Evolutionary conservation across 2,888 invertebrate genomes (phyloP), one percentile per base, ranked within the genome.

Genomic region (Tyria jacobaeae): DNA sequence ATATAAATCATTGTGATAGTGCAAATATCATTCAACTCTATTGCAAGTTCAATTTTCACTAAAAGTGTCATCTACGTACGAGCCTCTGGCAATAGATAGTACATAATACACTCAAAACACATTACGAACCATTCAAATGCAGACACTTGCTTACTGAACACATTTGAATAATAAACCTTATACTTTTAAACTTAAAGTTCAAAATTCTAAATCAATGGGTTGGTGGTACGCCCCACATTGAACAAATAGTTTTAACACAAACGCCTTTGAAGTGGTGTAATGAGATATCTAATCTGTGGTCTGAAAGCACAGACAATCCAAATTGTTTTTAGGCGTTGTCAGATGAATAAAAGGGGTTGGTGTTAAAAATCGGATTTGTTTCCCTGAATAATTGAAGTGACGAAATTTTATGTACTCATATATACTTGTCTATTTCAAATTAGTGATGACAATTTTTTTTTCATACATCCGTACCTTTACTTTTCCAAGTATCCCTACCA

Each of bases 261-360:
- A 61, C 55, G 66, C 80, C 85, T 87, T 87, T 87, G 87, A 87
- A 83, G 81, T 79, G 60, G 59, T 62, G 70, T 82, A 78, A 82
- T 81, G 80, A 78, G 79, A 79, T 76, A 80, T 79, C 75, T 80
- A 76, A 82, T 78, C 75, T 82, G 85, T 62, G 80, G 80, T 76
- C 49, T 62, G 62, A 64, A 68, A 65, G 66, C 62, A 54, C 56
- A 58, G 69, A 61, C 62, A 60, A 71, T 64, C 70, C 69, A 72
- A 77, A 68, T 77, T 73, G 68, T 73, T 78, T 76, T 78, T 71
- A 75, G 76, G 61, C 68, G 73, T 67, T 60, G 24, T 59, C 39
- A 48, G 37, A 54, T 49, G 53, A 50, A 62, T 31, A 48, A 31
- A 49, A 53, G 53, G 58, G 62, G 62, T 50, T 34, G 57, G 57